Conservation (phyloP, 2,797 vertebrate genomes). For the Falco naumanni region DNA sequence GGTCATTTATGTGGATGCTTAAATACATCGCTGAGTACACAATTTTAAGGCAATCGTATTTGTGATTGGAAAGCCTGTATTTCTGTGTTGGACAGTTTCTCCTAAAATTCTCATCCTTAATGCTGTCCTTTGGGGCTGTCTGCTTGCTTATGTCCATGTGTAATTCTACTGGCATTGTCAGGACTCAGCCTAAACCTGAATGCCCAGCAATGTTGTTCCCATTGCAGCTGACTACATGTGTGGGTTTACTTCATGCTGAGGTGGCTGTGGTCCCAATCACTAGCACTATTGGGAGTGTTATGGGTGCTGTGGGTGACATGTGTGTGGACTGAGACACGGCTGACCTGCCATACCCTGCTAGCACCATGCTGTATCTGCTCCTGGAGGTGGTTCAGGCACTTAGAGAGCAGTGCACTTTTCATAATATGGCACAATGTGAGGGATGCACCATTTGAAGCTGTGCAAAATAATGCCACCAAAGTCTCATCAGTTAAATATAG, state of each 20-base stretch:
- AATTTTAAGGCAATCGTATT: not conserved
- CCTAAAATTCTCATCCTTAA: not conserved
- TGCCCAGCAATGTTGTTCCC: fast-evolving
- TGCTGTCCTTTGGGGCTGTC: not conserved
- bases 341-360: not conserved
- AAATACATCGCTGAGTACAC: not conserved
- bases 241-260: not conserved
- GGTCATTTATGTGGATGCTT: not conserved
- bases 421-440: not conserved
- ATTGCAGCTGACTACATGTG: not conserved
- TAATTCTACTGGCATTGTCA: not conserved
- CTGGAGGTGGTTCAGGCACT: not conserved
- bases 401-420: fast-evolving
- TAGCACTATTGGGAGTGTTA: not conserved
- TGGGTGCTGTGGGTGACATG: not conserved
- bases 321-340: not conserved
- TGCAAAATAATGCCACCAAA: not conserved
- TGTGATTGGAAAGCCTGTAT: not conserved
- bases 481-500: not conserved
- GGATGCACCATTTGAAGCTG: fast-evolving
- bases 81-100: not conserved
- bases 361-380: not conserved
- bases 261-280: not conserved
- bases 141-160: not conserved
- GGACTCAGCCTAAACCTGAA: not conserved